Evolutionary conservation across 2,888 invertebrate genomes (phyloP).

Genomic region (Euclidia mi): DNA sequence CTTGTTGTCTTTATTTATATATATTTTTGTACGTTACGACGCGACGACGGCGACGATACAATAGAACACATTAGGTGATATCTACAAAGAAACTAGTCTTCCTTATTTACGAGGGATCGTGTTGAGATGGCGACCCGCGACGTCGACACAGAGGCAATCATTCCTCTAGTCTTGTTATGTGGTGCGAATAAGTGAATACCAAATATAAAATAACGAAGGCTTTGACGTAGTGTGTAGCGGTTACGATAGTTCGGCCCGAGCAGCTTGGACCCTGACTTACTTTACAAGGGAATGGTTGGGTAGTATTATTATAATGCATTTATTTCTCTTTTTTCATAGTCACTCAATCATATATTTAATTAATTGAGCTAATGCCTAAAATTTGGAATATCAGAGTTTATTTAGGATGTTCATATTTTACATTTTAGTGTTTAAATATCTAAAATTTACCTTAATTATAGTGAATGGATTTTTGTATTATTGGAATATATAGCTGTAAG

Average conservation of each 20-base stretch:
- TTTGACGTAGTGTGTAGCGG: slow-evolving; percentile 81
- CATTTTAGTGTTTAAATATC: slow-evolving; percentile 90
- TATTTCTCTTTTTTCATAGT: slow-evolving; percentile 89
- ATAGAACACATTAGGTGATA: slow-evolving; percentile 87
- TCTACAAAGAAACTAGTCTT: slow-evolving; percentile 89
- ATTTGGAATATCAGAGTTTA: slow-evolving; percentile 90
- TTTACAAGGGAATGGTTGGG: slow-evolving; percentile 82
- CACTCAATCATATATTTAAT: slow-evolving; percentile 89
- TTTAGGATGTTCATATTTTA: slow-evolving; percentile 90
- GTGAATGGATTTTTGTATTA: slow-evolving; percentile 90
- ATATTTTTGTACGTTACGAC: slow-evolving; percentile 82
- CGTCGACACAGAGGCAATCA: slow-evolving; percentile 87
- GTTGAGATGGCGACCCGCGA: slow-evolving; percentile 58
- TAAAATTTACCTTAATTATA: slow-evolving; percentile 90
- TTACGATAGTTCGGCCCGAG: slow-evolving; percentile 79
- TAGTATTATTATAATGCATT: slow-evolving; percentile 90
- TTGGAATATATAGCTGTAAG: slow-evolving; percentile 89
- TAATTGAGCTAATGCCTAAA: slow-evolving; percentile 89
- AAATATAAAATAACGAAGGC: slow-evolving; percentile 87
- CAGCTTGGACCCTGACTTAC: slow-evolving; percentile 84
- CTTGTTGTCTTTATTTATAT: slow-evolving; percentile 87
- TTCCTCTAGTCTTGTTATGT: slow-evolving; percentile 89
- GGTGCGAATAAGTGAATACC: slow-evolving; percentile 88
- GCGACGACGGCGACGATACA: slow-evolving; percentile 78
- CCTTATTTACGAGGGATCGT: slow-evolving; percentile 81